Evolutionary conservation across 2,888 invertebrate species (phyloP).

Genomic region (Tiliacea aurago): DNA sequence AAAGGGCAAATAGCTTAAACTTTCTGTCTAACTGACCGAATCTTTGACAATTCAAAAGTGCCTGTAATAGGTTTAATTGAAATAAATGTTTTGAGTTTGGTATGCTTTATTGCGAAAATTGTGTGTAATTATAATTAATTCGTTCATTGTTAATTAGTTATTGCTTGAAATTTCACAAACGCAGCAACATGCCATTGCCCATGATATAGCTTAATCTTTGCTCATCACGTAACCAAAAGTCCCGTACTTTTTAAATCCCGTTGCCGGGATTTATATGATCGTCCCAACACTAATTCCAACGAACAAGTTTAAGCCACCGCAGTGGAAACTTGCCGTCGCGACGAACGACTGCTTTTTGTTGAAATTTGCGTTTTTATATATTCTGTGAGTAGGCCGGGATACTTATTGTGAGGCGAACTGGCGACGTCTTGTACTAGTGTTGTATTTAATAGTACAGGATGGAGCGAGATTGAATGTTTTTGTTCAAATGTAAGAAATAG

Average conservation of each 20-base stretch:
- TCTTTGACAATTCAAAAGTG: too few species aligned
- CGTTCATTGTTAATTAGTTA: neutral
- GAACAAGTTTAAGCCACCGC: slow-evolving; percentile 72
- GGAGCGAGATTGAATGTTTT: slow-evolving; percentile 35
- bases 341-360: slow-evolving; percentile 68
- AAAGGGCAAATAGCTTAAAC: too few species aligned
- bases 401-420: slow-evolving; percentile 25
- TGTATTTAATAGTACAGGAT: slow-evolving; percentile 42
- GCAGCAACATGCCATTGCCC: neutral
- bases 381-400: slow-evolving; percentile 44
- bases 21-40: too few species aligned
- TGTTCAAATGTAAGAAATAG: slow-evolving; percentile 16
- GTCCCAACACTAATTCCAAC: slow-evolving; percentile 65
- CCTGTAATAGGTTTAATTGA: too few species aligned
- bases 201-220: slow-evolving; percentile 23
- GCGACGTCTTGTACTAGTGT: slow-evolving; percentile 39
- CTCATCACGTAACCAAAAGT: slow-evolving; percentile 52
- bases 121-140: neutral
- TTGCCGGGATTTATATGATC: slow-evolving; percentile 59
- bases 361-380: slow-evolving; percentile 69
- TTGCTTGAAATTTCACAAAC: neutral
- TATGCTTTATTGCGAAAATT: slow-evolving; percentile 1
- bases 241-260: slow-evolving; percentile 45
- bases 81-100: too few species aligned
- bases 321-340: slow-evolving; percentile 67